phyloP scores from a whole-genome alignment of 2,888 invertebrate species.

The Ormyrus thymus region DNA sequence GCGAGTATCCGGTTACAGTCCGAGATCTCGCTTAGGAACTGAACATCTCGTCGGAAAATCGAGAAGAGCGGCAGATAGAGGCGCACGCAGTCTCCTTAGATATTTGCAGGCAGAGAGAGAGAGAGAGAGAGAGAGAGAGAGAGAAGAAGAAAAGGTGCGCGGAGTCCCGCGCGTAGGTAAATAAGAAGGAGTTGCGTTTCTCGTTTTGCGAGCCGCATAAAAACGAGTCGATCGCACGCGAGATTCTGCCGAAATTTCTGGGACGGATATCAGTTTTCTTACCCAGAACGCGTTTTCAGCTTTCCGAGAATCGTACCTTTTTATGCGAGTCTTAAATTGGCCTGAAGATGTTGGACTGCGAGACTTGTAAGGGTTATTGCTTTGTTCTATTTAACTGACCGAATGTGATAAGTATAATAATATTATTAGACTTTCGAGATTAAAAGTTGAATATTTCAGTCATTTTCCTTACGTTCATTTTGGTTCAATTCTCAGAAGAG shows the following conservation, averaged over 20 bases:
- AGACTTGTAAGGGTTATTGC: too few relatives aligned
- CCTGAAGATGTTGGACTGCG: too few relatives aligned
- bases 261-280: constrained; percentile 9
- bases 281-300: not conserved
- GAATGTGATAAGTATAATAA: too few relatives aligned
- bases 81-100: constrained; percentile 14
- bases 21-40: constrained; percentile 53
- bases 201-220: not conserved
- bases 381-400: too few relatives aligned
- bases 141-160: too few relatives aligned
- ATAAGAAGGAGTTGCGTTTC: constrained; percentile 6
- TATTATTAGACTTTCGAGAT: too few relatives aligned
- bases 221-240: constrained; percentile 26
- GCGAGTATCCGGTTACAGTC: constrained; percentile 50
- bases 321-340: too few relatives aligned
- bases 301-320: not conserved
- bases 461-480: too few relatives aligned
- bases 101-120: constrained; percentile 9
- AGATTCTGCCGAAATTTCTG: constrained; percentile 33
- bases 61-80: constrained; percentile 32
- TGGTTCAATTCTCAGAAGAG: too few relatives aligned
- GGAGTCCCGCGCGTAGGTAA: constrained; percentile 13
- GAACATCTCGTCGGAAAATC: constrained; percentile 54
- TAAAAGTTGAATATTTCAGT: too few relatives aligned
- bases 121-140: not conserved